Evolutionary conservation across 2,888 invertebrate genomes (phyloP).

Genomic region (Arge pagana): DNA sequence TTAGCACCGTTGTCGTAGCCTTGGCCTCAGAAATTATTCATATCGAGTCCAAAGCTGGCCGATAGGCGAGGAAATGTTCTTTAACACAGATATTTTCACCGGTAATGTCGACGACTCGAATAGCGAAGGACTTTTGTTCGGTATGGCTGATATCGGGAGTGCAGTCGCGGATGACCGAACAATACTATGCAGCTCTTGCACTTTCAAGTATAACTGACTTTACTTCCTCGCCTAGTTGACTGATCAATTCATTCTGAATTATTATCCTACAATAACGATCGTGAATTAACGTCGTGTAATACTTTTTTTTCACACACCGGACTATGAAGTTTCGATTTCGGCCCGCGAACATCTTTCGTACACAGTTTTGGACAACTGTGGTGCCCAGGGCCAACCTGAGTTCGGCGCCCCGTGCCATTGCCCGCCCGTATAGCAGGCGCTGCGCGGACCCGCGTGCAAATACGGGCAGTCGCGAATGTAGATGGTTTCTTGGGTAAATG

Average conservation of each 20-base stretch:
- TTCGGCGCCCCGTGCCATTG: constrained; percentile 7
- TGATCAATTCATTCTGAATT: constrained; percentile 22
- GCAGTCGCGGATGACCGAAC: constrained; percentile 30
- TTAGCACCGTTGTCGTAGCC: constrained; percentile 35
- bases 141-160: constrained; percentile 30
- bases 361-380: background rate
- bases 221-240: constrained; percentile 17
- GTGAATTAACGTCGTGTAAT: too few relatives aligned
- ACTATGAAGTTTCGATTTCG: too few relatives aligned
- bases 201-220: constrained; percentile 13
- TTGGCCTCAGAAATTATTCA: constrained; percentile 28
- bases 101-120: constrained; percentile 25
- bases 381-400: constrained; percentile 1
- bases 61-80: constrained; percentile 24
- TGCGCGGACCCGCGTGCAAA: too few relatives aligned
- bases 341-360: too few relatives aligned
- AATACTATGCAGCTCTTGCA: constrained; percentile 26
- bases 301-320: too few relatives aligned
- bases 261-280: constrained; percentile 24
- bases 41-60: constrained; percentile 5
- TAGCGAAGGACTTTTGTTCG: constrained; percentile 28
- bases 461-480: too few relatives aligned
- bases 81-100: constrained; percentile 23
- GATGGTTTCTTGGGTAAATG: too few relatives aligned
- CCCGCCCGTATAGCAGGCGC: constrained; percentile 9